Conservation (phyloP, 1,140 invertebrate species). For the Euwallacea similis region DNA sequence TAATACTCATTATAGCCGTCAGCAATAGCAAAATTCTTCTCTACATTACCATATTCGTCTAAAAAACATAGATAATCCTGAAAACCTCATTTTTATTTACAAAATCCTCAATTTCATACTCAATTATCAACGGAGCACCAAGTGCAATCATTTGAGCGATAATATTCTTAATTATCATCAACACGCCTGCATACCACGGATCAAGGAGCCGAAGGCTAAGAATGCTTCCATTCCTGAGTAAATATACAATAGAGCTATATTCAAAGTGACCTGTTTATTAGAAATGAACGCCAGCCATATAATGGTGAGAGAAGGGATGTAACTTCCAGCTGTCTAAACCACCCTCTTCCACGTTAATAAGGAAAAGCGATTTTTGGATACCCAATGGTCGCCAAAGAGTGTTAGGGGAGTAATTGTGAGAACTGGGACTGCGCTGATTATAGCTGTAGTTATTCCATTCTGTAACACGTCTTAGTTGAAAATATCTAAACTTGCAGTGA, state of each 20-base stretch:
- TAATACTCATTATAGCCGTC: not conserved
- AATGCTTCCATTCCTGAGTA: conserved; percentile 4
- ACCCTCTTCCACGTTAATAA: conserved; percentile 8
- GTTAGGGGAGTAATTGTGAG: not conserved
- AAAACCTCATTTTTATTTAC: conserved; percentile 6
- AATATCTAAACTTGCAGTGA: too few relatives aligned
- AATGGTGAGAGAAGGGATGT: conserved; percentile 3
- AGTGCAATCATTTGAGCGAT: conserved; percentile 4
- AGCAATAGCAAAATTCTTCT: conserved; percentile 10
- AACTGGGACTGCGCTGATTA: not conserved
- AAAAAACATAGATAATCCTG: not conserved
- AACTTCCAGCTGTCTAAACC: not conserved
- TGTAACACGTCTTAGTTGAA: conserved; percentile 50
- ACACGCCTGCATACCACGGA: conserved; percentile 19
- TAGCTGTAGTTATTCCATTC: conserved; percentile 43
- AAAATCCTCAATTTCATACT: conserved; percentile 9
- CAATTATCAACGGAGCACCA: conserved; percentile 9
- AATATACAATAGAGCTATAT: conserved; percentile 5
- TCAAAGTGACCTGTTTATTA: not conserved
- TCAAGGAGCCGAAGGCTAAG: not conserved
- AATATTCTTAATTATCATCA: conserved; percentile 21
- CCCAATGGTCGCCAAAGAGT: conserved; percentile 4
- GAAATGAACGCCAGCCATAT: conserved; percentile 20
- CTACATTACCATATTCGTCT: not conserved
- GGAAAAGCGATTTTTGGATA: not conserved